Base-by-base conservation (phyloP, 2,888 invertebrate genomes). In the Xestia sexstrigata region DNA sequence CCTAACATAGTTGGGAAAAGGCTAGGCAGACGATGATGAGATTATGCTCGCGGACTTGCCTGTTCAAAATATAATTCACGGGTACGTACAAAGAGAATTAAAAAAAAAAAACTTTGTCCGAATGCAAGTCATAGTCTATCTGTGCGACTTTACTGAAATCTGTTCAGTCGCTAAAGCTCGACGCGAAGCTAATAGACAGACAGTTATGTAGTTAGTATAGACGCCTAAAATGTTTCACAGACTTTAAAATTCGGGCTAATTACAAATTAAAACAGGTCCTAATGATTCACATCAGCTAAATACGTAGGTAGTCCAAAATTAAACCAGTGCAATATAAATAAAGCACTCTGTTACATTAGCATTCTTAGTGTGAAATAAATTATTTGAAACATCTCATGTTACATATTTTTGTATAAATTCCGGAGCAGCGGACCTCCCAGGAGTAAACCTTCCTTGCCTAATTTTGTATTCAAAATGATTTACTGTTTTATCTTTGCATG, bases 391-490 rank as follows among this genome's bases (percentile, higher is more conserved):
- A 79, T 63, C 79, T 81, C 73, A 26, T 66, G 82, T 81, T 79
- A 82, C 78, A 81, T 74, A 85, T 86, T 88, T 85, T 81, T 86
- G 82, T 79, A 83, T 83, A 79, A 83, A 86, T 87, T 84, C 65
- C 55, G 60, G 76, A 83, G 75, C 47, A 81, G 81, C 73, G 73
- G 73, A 77, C 55, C 70, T 82, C 87, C 78, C 83, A 67, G 20
- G 83, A 83, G 86, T 74, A 70, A 80, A 83, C 84, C 84, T 83
- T 80, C 71, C 83, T 82, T 79, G 76, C 72, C 83, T 88, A 78
- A 87, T 88, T 88, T 83, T 81, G 69, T 86, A 86, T 88, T 88
- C 82, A 76, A 81, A 79, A 84, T 86, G 86, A 87, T 88, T 87
- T 82, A 88, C 81, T 76, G 76, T 88, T 85, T 84, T 83, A 82